Conservation (phyloP, 2,113 vertebrate species). For the Callospermophilus lateralis region DNA sequence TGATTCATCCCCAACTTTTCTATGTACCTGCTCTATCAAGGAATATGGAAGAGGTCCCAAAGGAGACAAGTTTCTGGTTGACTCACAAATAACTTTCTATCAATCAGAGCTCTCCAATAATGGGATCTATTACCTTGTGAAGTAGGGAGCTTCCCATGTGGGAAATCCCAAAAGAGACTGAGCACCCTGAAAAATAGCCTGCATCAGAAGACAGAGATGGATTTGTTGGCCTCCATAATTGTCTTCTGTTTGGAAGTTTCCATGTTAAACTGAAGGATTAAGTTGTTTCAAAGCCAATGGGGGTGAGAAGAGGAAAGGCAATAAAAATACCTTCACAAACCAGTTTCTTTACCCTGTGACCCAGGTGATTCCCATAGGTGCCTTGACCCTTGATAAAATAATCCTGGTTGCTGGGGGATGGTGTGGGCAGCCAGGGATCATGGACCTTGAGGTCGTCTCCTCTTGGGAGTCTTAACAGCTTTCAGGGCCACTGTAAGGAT, state of each 20-base stretch:
- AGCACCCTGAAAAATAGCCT: background rate
- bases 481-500: slow-evolving; percentile 34
- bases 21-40: background rate
- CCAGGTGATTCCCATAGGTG: background rate
- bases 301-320: background rate
- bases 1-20: background rate
- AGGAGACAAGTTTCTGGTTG: background rate
- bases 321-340: slow-evolving; percentile 39
- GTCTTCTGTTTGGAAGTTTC: slow-evolving; percentile 25
- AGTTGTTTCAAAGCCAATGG: slow-evolving; percentile 32
- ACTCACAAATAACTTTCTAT: background rate
- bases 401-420: slow-evolving; percentile 28
- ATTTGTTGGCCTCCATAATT: background rate
- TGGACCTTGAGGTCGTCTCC: slow-evolving; percentile 41
- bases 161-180: background rate
- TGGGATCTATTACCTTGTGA: background rate
- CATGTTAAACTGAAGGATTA: slow-evolving; percentile 35
- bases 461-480: background rate
- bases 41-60: rapidly evolving
- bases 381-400: slow-evolving; percentile 39
- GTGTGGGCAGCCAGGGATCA: slow-evolving; percentile 27
- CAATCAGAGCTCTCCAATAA: background rate
- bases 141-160: background rate
- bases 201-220: background rate
- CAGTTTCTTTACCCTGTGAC: background rate